phyloP scores from a whole-genome alignment of 1,140 invertebrate species.

The Bradynema listronoti region DNA sequence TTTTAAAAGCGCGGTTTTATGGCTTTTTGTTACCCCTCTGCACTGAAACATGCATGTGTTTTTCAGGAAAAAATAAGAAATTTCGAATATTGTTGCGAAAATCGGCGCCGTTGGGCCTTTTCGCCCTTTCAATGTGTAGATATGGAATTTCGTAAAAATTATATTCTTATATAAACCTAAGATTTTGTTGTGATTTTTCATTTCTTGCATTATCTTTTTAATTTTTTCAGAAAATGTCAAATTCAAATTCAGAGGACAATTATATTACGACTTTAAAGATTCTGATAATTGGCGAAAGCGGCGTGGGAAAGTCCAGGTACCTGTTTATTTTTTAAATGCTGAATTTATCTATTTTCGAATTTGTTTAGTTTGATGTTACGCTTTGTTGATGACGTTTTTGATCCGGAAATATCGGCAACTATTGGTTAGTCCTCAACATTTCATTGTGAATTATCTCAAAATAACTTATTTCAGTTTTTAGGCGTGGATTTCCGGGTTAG shows the following conservation, averaged over 20 bases:
- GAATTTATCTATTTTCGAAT: slow-evolving; percentile 5
- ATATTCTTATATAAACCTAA: too few relatives aligned
- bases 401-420: slow-evolving; percentile 81
- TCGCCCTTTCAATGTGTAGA: too few relatives aligned
- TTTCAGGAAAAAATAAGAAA: too few relatives aligned
- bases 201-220: too few relatives aligned
- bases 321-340: slow-evolving; percentile 17
- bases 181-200: too few relatives aligned
- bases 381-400: slow-evolving; percentile 90
- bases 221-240: slow-evolving; percentile 2
- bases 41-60: too few relatives aligned
- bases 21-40: too few relatives aligned
- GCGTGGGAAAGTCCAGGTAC: slow-evolving; percentile 93
- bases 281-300: slow-evolving; percentile 77
- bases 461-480: slow-evolving; percentile 31
- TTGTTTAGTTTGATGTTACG: slow-evolving; percentile 73
- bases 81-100: too few relatives aligned
- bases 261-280: slow-evolving; percentile 74
- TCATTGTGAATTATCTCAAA: slow-evolving; percentile 24
- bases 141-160: too few relatives aligned
- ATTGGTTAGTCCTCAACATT: slow-evolving; percentile 66
- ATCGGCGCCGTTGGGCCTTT: too few relatives aligned
- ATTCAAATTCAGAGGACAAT: slow-evolving; percentile 26
- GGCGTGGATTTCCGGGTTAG: slow-evolving; percentile 87
- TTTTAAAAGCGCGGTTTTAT: too few relatives aligned